These are phyloP conservation scores for Ptychoptera contaminata DNA, from an alignment of 2,888 invertebrate species.

Conservation along the genomic window DNA sequence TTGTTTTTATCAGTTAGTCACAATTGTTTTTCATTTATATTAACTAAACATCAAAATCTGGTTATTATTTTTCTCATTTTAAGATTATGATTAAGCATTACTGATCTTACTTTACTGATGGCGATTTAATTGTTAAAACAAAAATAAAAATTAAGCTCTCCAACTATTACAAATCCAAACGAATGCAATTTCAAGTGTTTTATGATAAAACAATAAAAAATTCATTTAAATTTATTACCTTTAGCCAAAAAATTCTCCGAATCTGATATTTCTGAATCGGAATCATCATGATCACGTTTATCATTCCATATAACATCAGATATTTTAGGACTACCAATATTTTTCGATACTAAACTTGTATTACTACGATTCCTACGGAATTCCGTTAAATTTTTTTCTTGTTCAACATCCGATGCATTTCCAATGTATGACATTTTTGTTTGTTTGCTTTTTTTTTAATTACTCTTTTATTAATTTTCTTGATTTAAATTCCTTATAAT, in stretches of 20 bases:
- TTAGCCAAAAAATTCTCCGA: slow-evolving; percentile 63
- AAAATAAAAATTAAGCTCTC: too few relatives aligned
- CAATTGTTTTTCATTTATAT: too few relatives aligned
- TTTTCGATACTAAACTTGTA: slow-evolving; percentile 13
- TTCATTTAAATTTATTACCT: slow-evolving; percentile 26
- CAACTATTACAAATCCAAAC: background rate
- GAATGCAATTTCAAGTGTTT: too few relatives aligned
- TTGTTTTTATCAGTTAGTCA: too few relatives aligned
- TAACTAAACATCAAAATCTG: too few relatives aligned
- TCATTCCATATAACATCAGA: slow-evolving; percentile 27
- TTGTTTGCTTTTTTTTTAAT: too few relatives aligned
- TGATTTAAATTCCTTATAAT: too few relatives aligned
- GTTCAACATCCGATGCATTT: slow-evolving; percentile 28
- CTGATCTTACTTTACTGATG: too few relatives aligned
- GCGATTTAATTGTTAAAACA: too few relatives aligned
- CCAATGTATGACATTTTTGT: slow-evolving; percentile 25
- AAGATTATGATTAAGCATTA: too few relatives aligned
- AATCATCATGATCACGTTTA: slow-evolving; percentile 45
- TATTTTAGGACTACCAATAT: slow-evolving; percentile 23
- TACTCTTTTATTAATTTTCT: too few relatives aligned
- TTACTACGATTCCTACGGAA: slow-evolving; percentile 12
- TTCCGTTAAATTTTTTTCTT: slow-evolving; percentile 22
- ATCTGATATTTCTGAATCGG: slow-evolving; percentile 63
- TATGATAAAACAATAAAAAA: background rate
- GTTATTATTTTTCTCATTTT: too few relatives aligned